A percentile compares a stretch with the other conserved stretches of the same genome.
phyloP scores from a whole-genome alignment of 2,888 invertebrate genomes.

The Meteorus cinctellus region DNA sequence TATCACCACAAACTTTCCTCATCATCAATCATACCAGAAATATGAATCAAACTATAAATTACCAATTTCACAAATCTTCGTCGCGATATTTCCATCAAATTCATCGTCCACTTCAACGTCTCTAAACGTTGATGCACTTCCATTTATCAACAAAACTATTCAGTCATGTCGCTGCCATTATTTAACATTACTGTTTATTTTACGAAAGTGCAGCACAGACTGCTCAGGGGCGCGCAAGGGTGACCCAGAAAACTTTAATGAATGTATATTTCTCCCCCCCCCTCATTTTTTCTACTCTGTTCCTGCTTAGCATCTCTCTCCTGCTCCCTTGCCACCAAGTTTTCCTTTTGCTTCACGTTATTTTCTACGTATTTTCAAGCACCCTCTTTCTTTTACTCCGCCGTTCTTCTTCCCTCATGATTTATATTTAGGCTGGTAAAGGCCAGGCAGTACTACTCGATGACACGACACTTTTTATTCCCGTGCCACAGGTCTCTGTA shows the following conservation, averaged over 20 bases:
- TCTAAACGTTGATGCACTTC: too few relatives aligned
- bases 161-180: neutral
- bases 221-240: conserved; percentile 27
- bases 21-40: too few relatives aligned
- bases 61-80: too few relatives aligned
- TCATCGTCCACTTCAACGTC: too few relatives aligned
- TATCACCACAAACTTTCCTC: too few relatives aligned
- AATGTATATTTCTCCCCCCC: conserved; percentile 49
- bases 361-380: neutral
- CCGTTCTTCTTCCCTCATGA: conserved; percentile 36
- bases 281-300: neutral
- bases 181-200: conserved; percentile 48
- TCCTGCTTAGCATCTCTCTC: neutral
- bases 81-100: too few relatives aligned
- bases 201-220: conserved; percentile 27
- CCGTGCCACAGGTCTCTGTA: conserved; percentile 20
- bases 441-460: conserved; percentile 39
- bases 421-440: conserved; percentile 49
- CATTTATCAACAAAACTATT: conserved; percentile 9
- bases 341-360: conserved; percentile 1
- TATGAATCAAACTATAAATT: too few relatives aligned
- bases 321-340: neutral
- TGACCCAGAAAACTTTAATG: conserved; percentile 52
- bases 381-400: neutral
- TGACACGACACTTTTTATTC: conserved; percentile 32